A percentile compares a stretch with the other conserved stretches of the same genome.
Conservation (phyloP, 64 coral and sea anemone genomes). For the Orbicella faveolata region DNA sequence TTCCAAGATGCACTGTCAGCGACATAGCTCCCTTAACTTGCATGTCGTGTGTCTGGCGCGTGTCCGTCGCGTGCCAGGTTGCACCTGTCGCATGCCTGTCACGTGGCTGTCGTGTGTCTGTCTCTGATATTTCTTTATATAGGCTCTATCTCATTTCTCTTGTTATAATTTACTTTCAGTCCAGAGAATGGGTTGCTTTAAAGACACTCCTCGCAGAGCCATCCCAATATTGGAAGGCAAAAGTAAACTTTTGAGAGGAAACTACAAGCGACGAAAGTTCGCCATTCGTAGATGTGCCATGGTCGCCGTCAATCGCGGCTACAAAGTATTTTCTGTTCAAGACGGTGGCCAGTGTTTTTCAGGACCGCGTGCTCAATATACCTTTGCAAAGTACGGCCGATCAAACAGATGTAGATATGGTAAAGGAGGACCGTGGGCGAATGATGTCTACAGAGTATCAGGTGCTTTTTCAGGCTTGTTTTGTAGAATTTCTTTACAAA, state of each 20-base stretch:
- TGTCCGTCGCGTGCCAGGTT: background rate
- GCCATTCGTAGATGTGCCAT: slow-evolving; percentile 70
- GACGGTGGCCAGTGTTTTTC: slow-evolving; percentile 30
- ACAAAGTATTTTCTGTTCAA: slow-evolving; percentile 34
- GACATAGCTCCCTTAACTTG: no score
- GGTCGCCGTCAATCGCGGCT: slow-evolving; percentile 9
- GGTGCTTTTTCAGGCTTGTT: background rate
- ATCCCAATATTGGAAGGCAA: slow-evolving; percentile 31
- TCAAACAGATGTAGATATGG: slow-evolving; percentile 30
- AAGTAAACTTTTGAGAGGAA: slow-evolving; percentile 25
- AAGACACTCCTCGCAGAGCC: slow-evolving; percentile 22
- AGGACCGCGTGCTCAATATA: slow-evolving; percentile 17
- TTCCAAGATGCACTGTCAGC: no score
- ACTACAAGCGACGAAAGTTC: slow-evolving; percentile 3
- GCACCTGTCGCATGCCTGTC: no score
- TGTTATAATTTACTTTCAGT: background rate
- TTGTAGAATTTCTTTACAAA: no score
- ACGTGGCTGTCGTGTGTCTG: no score
- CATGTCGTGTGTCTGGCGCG: no score
- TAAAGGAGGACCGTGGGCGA: slow-evolving; percentile 39
- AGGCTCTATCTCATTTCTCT: background rate
- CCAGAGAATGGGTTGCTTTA: slow-evolving; percentile 42
- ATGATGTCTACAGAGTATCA: slow-evolving; percentile 40
- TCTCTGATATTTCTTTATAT: background rate
- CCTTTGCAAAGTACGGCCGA: slow-evolving; percentile 24